Evolutionary conservation across 2,113 vertebrate species (phyloP).

Genomic region (Saccopteryx bilineata): DNA sequence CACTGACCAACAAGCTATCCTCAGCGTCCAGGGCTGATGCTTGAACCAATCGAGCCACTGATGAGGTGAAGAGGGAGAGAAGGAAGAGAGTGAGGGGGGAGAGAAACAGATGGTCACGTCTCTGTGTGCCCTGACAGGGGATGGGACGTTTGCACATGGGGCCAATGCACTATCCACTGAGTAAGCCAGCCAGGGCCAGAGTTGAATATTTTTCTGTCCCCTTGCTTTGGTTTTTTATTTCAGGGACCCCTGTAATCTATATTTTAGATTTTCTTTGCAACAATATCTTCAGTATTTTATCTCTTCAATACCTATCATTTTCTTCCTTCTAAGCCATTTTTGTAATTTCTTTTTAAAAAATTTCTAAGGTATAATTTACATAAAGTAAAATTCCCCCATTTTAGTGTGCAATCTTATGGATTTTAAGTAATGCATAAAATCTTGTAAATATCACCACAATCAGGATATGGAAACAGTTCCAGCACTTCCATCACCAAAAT

Average conservation of each 20-base stretch:
- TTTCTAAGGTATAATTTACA: neutral
- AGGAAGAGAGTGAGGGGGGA: no score
- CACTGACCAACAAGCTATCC: no score
- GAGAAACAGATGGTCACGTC: no score
- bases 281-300: slow-evolving; percentile 10
- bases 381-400: slow-evolving; percentile 1
- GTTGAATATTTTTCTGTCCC: neutral
- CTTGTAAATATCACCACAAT: neutral
- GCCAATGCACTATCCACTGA: no score
- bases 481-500: neutral
- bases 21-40: no score
- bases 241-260: neutral
- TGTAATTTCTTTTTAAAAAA: neutral
- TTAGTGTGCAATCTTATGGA: neutral
- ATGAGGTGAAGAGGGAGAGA: no score
- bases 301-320: neutral
- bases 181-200: no score
- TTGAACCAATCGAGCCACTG: no score
- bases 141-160: no score
- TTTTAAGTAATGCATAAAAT: neutral
- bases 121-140: no score
- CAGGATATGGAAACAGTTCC: neutral
- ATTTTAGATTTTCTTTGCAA: neutral
- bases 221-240: neutral
- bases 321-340: neutral